Base-by-base conservation (phyloP, 2,888 invertebrate genomes). In the Sesia apiformis region DNA sequence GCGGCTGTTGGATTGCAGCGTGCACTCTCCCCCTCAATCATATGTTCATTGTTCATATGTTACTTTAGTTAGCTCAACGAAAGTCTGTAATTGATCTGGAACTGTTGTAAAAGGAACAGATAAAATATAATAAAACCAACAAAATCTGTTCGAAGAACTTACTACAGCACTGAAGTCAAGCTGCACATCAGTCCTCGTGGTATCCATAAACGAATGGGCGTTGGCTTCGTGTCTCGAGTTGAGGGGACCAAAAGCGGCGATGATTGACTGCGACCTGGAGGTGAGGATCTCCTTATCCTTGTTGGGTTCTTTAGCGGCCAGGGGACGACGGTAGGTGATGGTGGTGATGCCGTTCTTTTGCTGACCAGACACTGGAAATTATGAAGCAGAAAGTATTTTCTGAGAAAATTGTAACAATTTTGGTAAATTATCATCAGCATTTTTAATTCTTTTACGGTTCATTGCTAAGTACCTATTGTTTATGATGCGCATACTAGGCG, bases 161-260 rank as follows among this genome's bases (percentile, higher is more conserved):
- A 92, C 92, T 78, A 83, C 81, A 57, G 91, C 80, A 46, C 93
- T 93, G 72, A 96, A 96, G 84, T 96, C 94, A n/a, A 97, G 93
- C 67, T 93, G 92, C 62, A 94, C 91, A 66, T 96, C 95, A 53
- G 90, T 92, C 62, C 90, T 91, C 0, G 94, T 95, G 64, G 93
- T 93, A 69, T 95, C 94, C 72, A 92, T 91, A 59, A 91, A 90
- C 53, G 93, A 92, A 76, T 97, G 97, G 0, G 96, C 95, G 67
- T 96, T 96, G 4, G 97, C 96, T 75, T 97, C 96, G 64, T 93
- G 93, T 54, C 93, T 84, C 0, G 92, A 90, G 86, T 96, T 96
- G 40, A 97, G 87, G 0, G 94, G 94, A 0, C 97, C 97, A 64
- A 97, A 95, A 4, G 97, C 97, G 0, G 96, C 97, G 54, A 97